phyloP scores from a whole-genome alignment of 2,888 invertebrate species.

The Drosophila nigritarsus region DNA sequence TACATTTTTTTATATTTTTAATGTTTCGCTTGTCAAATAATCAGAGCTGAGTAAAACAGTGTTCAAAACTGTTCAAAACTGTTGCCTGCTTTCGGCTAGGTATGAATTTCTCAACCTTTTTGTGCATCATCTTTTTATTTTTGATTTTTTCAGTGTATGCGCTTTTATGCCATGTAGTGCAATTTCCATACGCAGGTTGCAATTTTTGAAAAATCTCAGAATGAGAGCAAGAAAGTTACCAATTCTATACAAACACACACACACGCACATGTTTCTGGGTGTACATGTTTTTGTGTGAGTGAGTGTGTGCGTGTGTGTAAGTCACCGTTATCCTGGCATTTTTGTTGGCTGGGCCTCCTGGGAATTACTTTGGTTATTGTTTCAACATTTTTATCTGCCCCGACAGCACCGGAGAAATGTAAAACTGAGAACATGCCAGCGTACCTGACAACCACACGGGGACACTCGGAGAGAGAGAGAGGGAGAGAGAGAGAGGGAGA shows the following conservation, averaged over 20 bases:
- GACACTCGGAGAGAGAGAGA: background rate
- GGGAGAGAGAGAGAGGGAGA: background rate
- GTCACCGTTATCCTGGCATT: conserved; percentile 56
- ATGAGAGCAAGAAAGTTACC: conserved; percentile 33
- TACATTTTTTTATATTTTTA: background rate
- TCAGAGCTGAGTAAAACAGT: background rate
- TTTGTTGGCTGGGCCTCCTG: conserved; percentile 55
- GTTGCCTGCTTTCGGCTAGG: background rate
- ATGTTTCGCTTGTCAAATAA: background rate
- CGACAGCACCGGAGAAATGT: conserved; percentile 40
- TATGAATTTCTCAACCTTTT: background rate
- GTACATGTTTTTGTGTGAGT: conserved; percentile 8
- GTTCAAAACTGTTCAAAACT: background rate
- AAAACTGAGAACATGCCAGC: conserved; percentile 22
- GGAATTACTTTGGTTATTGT: conserved; percentile 73
- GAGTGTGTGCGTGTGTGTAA: conserved; percentile 12
- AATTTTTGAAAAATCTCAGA: conserved; percentile 63
- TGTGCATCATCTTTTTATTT: background rate
- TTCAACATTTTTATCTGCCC: conserved; percentile 73
- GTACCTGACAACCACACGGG: conserved; percentile 5
- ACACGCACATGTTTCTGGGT: background rate
- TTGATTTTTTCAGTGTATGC: background rate
- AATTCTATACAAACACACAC: background rate
- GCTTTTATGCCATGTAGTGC: conserved; percentile 23
- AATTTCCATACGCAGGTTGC: conserved; percentile 51